Evolutionary conservation across 2,113 vertebrate genomes (phyloP), one percentile per base, ranked within the genome.

Genomic region (Leptodactylus fuscus): DNA sequence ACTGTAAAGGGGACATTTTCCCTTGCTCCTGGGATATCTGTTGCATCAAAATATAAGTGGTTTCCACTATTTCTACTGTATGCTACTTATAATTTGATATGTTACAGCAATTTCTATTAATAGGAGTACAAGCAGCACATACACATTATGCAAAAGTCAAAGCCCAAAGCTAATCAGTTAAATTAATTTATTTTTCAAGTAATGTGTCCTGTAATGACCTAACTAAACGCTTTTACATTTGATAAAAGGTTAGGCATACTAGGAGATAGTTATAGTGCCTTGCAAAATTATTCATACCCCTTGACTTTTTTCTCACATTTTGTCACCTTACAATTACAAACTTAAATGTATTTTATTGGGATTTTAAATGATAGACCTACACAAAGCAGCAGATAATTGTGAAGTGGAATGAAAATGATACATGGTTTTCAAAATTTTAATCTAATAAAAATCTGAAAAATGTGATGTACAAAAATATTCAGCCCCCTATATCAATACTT

Each of bases 151-250:
- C 12, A 32, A 11, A 69, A 49, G 62, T 46, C 81, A 70, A 70
- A 82, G 81, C 81, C 81, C 81, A 82, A 82, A 53, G 81, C 62
- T 71, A 70, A 82, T 82, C 34, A 70, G 81, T n/a, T 6, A 34
- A 32, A 65, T 81, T 70, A 81, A 71, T 70, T 80, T 27, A 18
- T 58, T 81, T 79, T 38, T 7, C 36, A 80, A 36, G 34, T 62
- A 53, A 82, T 70, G 18, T 70, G 32, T 82, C 81, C 49, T 51
- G 27, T 53, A 71, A 51, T 67, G 15, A 34, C 69, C 65, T 9
- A 4, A 34, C 62, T 81, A 67, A 81, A 81, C 22, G 13, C 18
- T 78, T 34, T 51, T 27, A 12, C 5, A 51, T 16, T 55, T 22
- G 51, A 32, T 11, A 53, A 29, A 69, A 24, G 44, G 15, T 36